Conservation (phyloP, 2,113 vertebrate genomes). For the Petromus typicus region DNA sequence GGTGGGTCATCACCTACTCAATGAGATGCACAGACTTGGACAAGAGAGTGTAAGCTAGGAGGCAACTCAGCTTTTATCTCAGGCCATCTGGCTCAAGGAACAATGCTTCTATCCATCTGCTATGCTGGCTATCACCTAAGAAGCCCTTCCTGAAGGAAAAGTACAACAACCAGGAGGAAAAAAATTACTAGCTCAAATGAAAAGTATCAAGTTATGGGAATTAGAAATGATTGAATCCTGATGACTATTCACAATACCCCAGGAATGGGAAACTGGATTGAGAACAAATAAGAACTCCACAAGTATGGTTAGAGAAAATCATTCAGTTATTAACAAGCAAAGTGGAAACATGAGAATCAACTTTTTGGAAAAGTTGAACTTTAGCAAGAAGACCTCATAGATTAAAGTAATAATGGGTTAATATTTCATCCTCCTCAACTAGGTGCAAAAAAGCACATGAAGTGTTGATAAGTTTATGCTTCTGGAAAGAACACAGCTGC, state of each 20-base stretch:
- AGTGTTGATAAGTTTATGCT: background rate
- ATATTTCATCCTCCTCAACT: background rate
- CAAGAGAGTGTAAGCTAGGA: background rate
- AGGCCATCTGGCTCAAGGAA: background rate
- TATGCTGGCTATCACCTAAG: background rate
- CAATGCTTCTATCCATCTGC: background rate
- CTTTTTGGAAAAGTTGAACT: background rate
- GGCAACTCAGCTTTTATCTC: background rate
- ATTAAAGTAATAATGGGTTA: background rate
- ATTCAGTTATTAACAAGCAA: background rate
- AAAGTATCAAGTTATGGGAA: background rate
- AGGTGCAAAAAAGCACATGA: background rate
- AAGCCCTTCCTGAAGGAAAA: constrained; percentile 25
- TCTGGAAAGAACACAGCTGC: background rate
- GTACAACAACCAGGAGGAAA: background rate
- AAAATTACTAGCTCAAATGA: background rate
- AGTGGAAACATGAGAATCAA: background rate
- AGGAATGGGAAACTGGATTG: background rate
- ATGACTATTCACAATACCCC: background rate
- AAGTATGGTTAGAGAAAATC: background rate
- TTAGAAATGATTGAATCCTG: background rate
- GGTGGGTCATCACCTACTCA: background rate
- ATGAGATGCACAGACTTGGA: background rate
- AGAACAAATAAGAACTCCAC: background rate
- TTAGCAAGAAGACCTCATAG: background rate